Evolutionary conservation across 2,113 vertebrate species (phyloP).

Genomic region (Balaeniceps rex): DNA sequence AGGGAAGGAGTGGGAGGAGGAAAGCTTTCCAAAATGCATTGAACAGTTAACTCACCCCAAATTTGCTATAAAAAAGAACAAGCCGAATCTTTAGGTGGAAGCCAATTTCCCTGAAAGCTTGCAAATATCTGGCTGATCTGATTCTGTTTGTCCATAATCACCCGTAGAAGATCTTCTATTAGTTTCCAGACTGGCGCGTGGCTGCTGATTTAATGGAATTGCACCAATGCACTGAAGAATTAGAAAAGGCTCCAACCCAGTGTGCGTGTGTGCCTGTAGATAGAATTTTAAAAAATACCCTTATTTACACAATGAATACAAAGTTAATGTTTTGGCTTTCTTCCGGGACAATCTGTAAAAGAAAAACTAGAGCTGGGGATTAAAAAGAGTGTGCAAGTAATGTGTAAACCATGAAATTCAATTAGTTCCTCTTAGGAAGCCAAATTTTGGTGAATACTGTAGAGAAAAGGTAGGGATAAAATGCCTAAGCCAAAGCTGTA

Average conservation of each 20-base stretch:
- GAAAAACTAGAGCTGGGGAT: conserved; percentile 58
- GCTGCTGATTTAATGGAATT: conserved; percentile 6
- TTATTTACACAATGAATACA: conserved; percentile 42
- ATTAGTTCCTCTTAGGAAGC: conserved; percentile 71
- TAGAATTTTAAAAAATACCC: conserved; percentile 34
- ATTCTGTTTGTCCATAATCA: not conserved
- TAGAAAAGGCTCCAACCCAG: conserved; percentile 5
- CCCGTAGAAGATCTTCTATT: not conserved
- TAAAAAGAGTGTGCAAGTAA: conserved; percentile 64
- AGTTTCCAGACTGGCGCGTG: not conserved
- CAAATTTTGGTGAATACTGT: conserved; percentile 73
- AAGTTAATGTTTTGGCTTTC: conserved; percentile 67
- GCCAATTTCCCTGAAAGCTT: not conserved
- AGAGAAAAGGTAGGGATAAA: conserved; percentile 69
- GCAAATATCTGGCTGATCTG: not conserved
- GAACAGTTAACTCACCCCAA: not conserved
- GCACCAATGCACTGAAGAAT: not conserved
- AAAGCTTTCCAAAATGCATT: not conserved
- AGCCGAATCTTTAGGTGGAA: not conserved
- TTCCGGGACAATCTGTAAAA: conserved; percentile 54
- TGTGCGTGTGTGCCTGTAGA: conserved; percentile 8
- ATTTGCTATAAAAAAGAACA: not conserved
- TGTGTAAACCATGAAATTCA: conserved; percentile 71
- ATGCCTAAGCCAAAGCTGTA: conserved; percentile 60
- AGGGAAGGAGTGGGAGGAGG: not conserved